Evolutionary conservation across 2,888 invertebrate species (phyloP).

Genomic region (Oligia latruncula): DNA sequence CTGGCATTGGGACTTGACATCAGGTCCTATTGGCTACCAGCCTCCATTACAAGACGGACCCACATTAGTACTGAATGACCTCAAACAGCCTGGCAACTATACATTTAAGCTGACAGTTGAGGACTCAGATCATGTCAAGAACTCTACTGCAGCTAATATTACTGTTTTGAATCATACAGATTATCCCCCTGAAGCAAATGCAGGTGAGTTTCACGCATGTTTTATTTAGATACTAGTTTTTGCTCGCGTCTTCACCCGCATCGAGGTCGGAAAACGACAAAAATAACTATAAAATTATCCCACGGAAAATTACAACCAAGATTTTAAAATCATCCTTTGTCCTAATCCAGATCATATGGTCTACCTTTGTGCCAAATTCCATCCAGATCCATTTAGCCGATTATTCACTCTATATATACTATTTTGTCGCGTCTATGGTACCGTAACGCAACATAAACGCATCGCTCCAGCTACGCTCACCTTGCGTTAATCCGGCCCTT

Average conservation of each 20-base stretch:
- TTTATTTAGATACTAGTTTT: not conserved
- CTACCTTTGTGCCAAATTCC: not conserved
- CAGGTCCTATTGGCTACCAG: constrained; percentile 96
- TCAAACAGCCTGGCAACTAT: constrained; percentile 96
- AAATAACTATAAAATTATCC: too few relatives aligned
- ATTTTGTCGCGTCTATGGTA: not conserved
- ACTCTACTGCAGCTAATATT: constrained; percentile 96
- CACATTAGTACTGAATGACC: constrained; percentile 95
- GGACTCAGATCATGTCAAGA: constrained; percentile 96
- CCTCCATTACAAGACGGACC: constrained; percentile 94
- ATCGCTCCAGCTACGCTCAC: not conserved
- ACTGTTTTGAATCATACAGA: constrained; percentile 97
- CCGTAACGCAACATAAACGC: not conserved
- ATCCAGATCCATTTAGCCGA: not conserved
- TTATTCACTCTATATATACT: not conserved
- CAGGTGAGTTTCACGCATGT: constrained; percentile 85
- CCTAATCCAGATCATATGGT: not conserved
- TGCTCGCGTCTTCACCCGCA: too few relatives aligned
- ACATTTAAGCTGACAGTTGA: constrained; percentile 97
- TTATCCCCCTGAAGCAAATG: constrained; percentile 98
- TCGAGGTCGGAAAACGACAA: not conserved
- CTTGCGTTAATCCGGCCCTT: not conserved
- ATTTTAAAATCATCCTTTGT: not conserved
- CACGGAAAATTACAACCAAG: too few relatives aligned
- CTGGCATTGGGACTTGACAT: constrained; percentile 98